Conservation (phyloP, 2,113 vertebrate species). For the Psilopsiagon aymara region DNA sequence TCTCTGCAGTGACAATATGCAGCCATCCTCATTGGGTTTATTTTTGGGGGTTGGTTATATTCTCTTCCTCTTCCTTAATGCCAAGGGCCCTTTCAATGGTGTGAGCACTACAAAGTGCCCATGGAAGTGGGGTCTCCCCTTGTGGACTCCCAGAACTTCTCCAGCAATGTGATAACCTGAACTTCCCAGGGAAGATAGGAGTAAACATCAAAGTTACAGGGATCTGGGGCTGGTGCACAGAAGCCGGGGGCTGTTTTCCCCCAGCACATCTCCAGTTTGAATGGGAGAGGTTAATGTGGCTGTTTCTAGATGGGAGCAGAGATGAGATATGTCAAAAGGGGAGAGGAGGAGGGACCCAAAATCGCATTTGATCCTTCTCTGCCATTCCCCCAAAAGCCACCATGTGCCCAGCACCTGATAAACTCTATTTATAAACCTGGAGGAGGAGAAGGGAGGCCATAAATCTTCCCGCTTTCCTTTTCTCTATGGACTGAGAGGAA, state of each 20-base stretch:
- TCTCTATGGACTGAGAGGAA: constrained; percentile 64
- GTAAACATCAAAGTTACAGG: constrained; percentile 7
- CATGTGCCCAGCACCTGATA: constrained; percentile 85
- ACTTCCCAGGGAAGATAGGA: neutral
- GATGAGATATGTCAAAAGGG: constrained; percentile 77
- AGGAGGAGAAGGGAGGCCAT: constrained; percentile 63
- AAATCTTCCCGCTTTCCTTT: constrained; percentile 81
- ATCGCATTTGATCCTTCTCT: constrained; percentile 77
- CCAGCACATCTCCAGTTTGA: constrained; percentile 51
- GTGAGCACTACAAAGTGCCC: accelerated
- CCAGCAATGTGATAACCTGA: neutral
- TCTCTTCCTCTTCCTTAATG: neutral
- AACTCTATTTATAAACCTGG: constrained; percentile 69
- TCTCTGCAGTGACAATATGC: neutral
- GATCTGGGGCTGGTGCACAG: neutral
- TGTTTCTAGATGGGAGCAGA: constrained; percentile 72
- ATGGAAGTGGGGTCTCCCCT: accelerated
- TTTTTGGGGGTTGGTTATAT: neutral
- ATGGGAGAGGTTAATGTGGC: constrained; percentile 14
- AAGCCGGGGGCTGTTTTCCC: neutral
- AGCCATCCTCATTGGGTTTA: neutral
- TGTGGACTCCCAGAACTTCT: neutral
- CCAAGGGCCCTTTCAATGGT: accelerated
- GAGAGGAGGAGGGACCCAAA: constrained; percentile 55
- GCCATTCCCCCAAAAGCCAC: constrained; percentile 41